Evolutionary conservation across 2,888 invertebrate genomes (phyloP).

Genomic region (Auanema sp.): DNA sequence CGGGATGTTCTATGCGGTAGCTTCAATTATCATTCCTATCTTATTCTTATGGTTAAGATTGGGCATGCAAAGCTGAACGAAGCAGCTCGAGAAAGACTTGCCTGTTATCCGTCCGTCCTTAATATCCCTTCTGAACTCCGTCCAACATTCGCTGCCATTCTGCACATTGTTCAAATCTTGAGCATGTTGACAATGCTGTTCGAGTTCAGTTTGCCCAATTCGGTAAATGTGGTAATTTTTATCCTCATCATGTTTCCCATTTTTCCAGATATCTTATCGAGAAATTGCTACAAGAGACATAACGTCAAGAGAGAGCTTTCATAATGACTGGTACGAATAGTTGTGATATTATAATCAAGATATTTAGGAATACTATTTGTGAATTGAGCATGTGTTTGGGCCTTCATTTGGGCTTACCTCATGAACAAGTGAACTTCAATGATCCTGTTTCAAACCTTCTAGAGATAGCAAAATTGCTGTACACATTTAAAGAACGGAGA

Average conservation of each 20-base stretch:
- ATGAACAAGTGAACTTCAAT: conserved; percentile 14
- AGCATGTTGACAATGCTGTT: conserved; percentile 31
- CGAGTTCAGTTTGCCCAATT: conserved; percentile 30
- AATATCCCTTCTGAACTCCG: conserved; percentile 29
- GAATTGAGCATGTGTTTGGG: conserved; percentile 25
- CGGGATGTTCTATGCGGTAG: too few relatives aligned
- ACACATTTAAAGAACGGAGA: too few relatives aligned
- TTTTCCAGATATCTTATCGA: conserved; percentile 20
- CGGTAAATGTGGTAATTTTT: conserved; percentile 5
- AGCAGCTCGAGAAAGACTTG: conserved; percentile 18
- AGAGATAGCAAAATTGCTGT: conserved; percentile 6
- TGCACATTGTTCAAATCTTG: conserved; percentile 32
- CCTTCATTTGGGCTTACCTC: conserved; percentile 23
- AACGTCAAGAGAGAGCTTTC: conserved; percentile 22
- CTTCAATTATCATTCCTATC: not conserved
- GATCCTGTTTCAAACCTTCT: conserved; percentile 26
- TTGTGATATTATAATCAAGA: not conserved
- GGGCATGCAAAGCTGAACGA: conserved; percentile 26
- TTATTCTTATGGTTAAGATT: conserved; percentile 22
- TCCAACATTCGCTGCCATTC: conserved; percentile 31
- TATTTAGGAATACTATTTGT: conserved; percentile 20
- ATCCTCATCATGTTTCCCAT: not conserved
- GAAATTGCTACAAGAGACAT: conserved; percentile 25
- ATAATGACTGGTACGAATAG: conserved; percentile 15
- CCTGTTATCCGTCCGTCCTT: conserved; percentile 18